phyloP scores from a whole-genome alignment of 2,888 invertebrate species.

The Tyria jacobaeae region DNA sequence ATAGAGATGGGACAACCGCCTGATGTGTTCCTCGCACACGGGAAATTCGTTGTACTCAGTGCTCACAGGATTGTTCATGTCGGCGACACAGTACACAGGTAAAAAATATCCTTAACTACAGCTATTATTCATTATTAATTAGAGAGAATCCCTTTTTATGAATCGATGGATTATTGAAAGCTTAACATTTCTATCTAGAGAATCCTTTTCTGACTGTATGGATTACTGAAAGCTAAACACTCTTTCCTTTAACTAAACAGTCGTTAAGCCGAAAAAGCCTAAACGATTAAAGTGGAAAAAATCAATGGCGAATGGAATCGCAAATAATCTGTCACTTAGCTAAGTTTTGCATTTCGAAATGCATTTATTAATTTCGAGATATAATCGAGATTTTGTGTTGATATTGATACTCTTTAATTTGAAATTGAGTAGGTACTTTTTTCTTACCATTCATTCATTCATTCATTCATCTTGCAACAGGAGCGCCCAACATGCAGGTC shows the following conservation, averaged over 20 bases:
- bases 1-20: constrained; percentile 98
- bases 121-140: no score
- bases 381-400: no score
- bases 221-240: background rate
- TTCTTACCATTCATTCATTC: background rate
- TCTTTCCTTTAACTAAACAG: no score
- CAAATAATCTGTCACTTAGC: no score
- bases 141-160: background rate
- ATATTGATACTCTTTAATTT: background rate
- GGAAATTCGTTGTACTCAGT: constrained; percentile 97
- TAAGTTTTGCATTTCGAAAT: no score
- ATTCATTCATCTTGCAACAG: constrained; percentile 71
- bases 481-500: constrained; percentile 91
- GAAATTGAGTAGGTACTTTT: background rate
- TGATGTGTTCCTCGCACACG: constrained; percentile 96
- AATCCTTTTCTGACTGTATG: no score
- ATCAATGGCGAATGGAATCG: no score
- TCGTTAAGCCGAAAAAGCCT: no score
- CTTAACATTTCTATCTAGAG: no score
- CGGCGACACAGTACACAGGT: constrained; percentile 95
- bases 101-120: constrained; percentile 7
- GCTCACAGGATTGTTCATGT: constrained; percentile 98
- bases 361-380: no score
- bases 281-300: no score
- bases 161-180: background rate